phyloP scores from a whole-genome alignment of 2,888 invertebrate species.

The Scaptomyza parva region DNA sequence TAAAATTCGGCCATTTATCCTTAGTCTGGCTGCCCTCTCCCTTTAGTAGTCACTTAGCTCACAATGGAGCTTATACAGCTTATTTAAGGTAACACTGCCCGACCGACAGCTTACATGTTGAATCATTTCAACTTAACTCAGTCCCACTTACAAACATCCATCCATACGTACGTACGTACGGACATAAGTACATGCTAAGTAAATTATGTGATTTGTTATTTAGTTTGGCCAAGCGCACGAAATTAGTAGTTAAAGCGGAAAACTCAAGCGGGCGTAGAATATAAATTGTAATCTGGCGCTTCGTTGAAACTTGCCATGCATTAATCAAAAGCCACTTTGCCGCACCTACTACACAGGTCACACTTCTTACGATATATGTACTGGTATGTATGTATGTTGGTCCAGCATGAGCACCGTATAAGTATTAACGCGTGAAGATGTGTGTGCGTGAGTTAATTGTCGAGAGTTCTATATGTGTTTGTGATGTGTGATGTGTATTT shows the following conservation, averaged over 20 bases:
- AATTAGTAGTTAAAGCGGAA: constrained; percentile 69
- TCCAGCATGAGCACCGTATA: constrained; percentile 36
- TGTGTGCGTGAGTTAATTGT: constrained; percentile 20
- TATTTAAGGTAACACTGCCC: constrained; percentile 15
- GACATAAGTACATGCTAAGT: constrained; percentile 48
- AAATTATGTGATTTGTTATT: constrained; percentile 77
- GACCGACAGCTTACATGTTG: constrained; percentile 33
- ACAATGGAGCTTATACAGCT: constrained; percentile 26
- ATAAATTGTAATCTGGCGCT: constrained; percentile 74
- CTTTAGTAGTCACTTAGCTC: constrained; percentile 19
- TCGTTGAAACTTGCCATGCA: constrained; percentile 68
- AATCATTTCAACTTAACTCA: not conserved
- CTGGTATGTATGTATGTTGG: constrained; percentile 10
- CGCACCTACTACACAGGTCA: constrained; percentile 22
- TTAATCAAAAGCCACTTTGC: constrained; percentile 75
- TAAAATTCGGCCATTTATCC: constrained; percentile 39
- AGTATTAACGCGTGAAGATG: constrained; percentile 8
- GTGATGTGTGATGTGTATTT: constrained; percentile 11
- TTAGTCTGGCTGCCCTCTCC: constrained; percentile 23
- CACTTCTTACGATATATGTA: constrained; percentile 6
- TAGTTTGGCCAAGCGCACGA: constrained; percentile 54
- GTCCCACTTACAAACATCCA: not conserved
- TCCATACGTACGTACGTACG: no score
- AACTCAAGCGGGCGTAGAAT: constrained; percentile 35
- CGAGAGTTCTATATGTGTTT: constrained; percentile 10